Evolutionary conservation across 2,797 vertebrate genomes (phyloP).

Genomic region (Pygocentrus nattereri): DNA sequence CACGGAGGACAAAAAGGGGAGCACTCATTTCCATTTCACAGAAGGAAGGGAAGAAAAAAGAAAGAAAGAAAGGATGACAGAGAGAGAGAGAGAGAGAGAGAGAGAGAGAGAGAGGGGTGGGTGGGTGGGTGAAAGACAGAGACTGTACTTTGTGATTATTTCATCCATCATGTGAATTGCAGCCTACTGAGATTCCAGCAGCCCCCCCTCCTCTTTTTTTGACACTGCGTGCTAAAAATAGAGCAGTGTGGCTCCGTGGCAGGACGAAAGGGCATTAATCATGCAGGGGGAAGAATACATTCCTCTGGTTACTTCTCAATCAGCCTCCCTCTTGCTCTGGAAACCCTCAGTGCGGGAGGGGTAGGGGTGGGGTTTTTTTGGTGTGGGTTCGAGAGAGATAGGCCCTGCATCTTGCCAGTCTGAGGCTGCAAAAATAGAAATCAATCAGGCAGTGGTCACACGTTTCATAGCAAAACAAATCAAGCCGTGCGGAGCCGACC

Average conservation of each 20-base stretch:
- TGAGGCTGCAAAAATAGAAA: constrained; percentile 37
- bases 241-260: constrained; percentile 42
- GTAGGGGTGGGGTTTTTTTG: constrained; percentile 1
- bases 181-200: constrained; percentile 60
- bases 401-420: constrained; percentile 15
- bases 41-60: constrained; percentile 49
- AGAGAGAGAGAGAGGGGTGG: constrained; percentile 54
- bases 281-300: constrained; percentile 52
- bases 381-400: not conserved
- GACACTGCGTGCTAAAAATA: constrained; percentile 66
- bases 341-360: constrained; percentile 10
- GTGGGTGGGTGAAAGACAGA: constrained; percentile 39
- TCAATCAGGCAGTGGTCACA: constrained; percentile 25
- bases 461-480: constrained; percentile 33
- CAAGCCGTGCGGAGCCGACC: constrained; percentile 24
- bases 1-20: constrained; percentile 54
- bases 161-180: constrained; percentile 67
- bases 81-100: constrained; percentile 48
- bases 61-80: constrained; percentile 22
- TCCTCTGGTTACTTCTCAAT: constrained; percentile 52
- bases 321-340: constrained; percentile 19
- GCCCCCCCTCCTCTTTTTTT: constrained; percentile 49
- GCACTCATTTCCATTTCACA: constrained; percentile 83
- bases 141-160: constrained; percentile 60
- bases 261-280: constrained; percentile 59